Conservation (phyloP, 1,140 invertebrate species). For the Hyles euphorbiae region DNA sequence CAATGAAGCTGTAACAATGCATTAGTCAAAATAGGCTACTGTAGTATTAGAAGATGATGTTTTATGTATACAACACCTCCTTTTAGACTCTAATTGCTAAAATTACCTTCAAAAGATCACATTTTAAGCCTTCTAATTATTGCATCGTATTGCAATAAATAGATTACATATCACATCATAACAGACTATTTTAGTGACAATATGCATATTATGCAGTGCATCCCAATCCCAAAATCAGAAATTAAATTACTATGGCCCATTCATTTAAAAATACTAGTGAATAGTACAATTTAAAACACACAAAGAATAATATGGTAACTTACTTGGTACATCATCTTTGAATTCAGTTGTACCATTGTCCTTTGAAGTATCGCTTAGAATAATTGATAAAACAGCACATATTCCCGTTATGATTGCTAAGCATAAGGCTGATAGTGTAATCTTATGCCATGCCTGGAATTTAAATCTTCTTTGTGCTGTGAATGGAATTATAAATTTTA, state of each 20-base stretch:
- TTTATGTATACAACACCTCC: too few species aligned
- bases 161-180: too few species aligned
- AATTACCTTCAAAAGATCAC: too few species aligned
- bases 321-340: constrained; percentile 14
- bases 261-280: neutral
- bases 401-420: constrained; percentile 38
- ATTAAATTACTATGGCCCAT: neutral
- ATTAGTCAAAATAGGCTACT: too few species aligned
- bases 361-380: constrained; percentile 27
- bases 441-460: constrained; percentile 40
- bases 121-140: too few species aligned
- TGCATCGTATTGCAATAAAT: too few species aligned
- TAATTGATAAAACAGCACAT: constrained; percentile 36
- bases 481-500: neutral
- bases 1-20: too few species aligned
- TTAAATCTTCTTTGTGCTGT: constrained; percentile 3
- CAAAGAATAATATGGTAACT: constrained; percentile 7
- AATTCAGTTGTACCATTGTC: constrained; percentile 11
- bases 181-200: too few species aligned
- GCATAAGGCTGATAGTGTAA: constrained; percentile 40
- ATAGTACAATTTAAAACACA: neutral
- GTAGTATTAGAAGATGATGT: too few species aligned
- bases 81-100: too few species aligned
- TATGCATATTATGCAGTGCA: too few species aligned
- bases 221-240: too few species aligned